These are phyloP conservation scores for Vanessa tameamea DNA, from an alignment of 1,140 invertebrate species.

Conservation along the genomic window DNA sequence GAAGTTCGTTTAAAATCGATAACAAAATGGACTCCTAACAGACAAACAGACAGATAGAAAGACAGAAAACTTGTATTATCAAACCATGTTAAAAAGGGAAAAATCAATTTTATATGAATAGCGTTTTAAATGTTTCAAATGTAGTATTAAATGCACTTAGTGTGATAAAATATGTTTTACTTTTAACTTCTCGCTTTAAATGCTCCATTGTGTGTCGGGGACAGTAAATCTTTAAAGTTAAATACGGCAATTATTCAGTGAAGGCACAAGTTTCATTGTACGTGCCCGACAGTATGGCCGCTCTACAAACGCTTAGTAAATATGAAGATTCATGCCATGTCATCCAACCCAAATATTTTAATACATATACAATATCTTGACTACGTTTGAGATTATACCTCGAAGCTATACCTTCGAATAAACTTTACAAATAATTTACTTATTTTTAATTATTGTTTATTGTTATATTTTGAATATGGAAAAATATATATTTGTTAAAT, in stretches of 20 bases:
- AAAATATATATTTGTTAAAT: too few species aligned
- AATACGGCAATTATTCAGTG: conserved; percentile 70
- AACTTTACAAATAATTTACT: not conserved
- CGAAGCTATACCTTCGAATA: not conserved
- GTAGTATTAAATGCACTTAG: conserved; percentile 13
- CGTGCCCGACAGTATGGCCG: conserved; percentile 44
- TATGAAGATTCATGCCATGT: conserved; percentile 71
- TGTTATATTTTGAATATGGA: not conserved
- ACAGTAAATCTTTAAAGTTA: conserved; percentile 61
- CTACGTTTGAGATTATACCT: conserved; percentile 13
- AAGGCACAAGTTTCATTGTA: conserved; percentile 65
- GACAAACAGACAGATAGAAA: too few species aligned
- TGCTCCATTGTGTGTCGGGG: conserved; percentile 29
- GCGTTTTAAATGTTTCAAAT: not conserved
- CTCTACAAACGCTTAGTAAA: conserved; percentile 56
- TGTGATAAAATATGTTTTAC: conserved; percentile 21
- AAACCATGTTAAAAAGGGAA: too few species aligned
- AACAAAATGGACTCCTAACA: too few species aligned
- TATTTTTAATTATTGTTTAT: not conserved
- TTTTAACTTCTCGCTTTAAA: conserved; percentile 25
- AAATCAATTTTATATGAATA: too few species aligned
- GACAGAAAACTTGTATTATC: too few species aligned
- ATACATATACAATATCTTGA: conserved; percentile 35
- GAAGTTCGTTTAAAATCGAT: too few species aligned
- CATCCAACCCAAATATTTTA: conserved; percentile 62